Evolutionary conservation across 2,888 invertebrate species (phyloP).

Genomic region (Mellilla xanthometata): DNA sequence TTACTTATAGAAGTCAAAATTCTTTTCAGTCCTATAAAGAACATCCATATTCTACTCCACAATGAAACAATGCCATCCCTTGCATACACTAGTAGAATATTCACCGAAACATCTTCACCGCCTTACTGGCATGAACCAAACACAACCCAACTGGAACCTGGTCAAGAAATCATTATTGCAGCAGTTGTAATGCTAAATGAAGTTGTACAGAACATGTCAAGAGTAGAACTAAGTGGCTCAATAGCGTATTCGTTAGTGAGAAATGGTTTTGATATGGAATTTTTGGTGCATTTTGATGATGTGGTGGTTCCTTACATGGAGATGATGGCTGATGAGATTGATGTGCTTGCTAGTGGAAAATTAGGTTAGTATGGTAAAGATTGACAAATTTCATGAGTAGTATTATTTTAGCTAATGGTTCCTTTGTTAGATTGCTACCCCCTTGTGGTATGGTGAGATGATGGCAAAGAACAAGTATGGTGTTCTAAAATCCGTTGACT

Average conservation of each 20-base stretch:
- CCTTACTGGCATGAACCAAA: conserved; percentile 52
- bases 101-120: conserved; percentile 32
- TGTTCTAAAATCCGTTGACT: too few species aligned
- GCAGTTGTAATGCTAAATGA: conserved; percentile 51
- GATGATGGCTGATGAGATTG: conserved; percentile 52
- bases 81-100: conserved; percentile 59
- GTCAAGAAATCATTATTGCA: conserved; percentile 40
- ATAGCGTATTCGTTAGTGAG: conserved; percentile 48
- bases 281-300: conserved; percentile 53
- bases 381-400: too few species aligned
- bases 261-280: conserved; percentile 28
- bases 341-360: conserved; percentile 43
- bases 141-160: conserved; percentile 31
- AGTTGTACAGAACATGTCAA: conserved; percentile 41
- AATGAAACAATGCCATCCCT: conserved; percentile 36
- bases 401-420: too few species aligned
- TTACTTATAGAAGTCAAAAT: neutral
- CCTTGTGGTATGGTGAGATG: too few species aligned
- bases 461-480: too few species aligned
- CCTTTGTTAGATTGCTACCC: too few species aligned
- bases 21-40: conserved; percentile 51
- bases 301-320: conserved; percentile 50
- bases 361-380: conserved; percentile 41
- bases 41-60: conserved; percentile 43
- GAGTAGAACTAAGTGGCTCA: conserved; percentile 51